phyloP scores from a whole-genome alignment of 1,140 invertebrate species.

The Scaptomyza hsui region DNA sequence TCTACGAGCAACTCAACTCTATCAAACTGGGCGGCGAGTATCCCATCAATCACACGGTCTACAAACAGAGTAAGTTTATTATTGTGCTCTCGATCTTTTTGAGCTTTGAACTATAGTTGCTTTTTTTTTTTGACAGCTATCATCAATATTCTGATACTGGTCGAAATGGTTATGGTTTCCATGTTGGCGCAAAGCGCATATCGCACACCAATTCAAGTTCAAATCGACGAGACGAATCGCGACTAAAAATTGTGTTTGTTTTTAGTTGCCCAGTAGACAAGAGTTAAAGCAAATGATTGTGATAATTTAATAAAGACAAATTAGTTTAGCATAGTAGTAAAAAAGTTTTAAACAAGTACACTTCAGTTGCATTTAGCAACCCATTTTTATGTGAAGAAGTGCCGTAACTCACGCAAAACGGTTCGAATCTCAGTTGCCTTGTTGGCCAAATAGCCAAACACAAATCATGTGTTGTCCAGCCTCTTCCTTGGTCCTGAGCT shows the following conservation, averaged over 20 bases:
- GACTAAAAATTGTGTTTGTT: conserved; percentile 27
- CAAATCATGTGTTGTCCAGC: conserved; percentile 58
- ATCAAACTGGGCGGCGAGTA: conserved; percentile 70
- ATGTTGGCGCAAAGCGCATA: conserved; percentile 76
- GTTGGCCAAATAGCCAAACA: conserved; percentile 54
- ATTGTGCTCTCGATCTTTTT: background rate
- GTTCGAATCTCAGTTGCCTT: conserved; percentile 48
- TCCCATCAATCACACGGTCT: conserved; percentile 78
- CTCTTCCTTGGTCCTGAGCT: background rate
- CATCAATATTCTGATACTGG: conserved; percentile 75
- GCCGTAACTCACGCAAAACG: conserved; percentile 33
- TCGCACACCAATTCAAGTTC: conserved; percentile 64
- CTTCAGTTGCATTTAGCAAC: conserved; percentile 3
- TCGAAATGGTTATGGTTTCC: conserved; percentile 80
- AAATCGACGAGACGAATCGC: conserved; percentile 59
- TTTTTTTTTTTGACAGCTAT: conserved; percentile 55
- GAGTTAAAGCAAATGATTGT: conserved; percentile 61
- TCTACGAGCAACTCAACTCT: conserved; percentile 70
- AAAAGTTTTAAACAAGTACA: conserved; percentile 1
- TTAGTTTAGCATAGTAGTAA: conserved; percentile 23
- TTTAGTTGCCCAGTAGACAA: background rate
- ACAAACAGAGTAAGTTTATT: conserved; percentile 73
- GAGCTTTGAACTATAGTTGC: background rate
- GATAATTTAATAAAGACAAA: conserved; percentile 72
- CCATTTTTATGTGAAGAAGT: background rate